A percentile compares a stretch with the other conserved stretches of the same genome.
Evolutionary conservation across 2,113 vertebrate genomes (phyloP).

Genomic region (Megalops atlanticus): DNA sequence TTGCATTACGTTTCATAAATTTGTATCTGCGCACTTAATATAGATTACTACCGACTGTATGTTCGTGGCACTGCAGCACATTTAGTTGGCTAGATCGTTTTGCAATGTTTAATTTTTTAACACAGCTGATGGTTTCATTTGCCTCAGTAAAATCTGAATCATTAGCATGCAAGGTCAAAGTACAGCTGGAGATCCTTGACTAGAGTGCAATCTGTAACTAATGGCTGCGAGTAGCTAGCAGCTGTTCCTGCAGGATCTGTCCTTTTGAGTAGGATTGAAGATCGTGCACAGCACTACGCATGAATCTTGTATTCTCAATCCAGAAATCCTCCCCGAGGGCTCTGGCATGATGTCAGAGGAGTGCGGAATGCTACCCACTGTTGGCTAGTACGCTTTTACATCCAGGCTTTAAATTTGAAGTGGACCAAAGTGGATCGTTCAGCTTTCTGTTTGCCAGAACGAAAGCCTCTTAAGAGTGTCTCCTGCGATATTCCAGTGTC

Average conservation of each 20-base stretch:
- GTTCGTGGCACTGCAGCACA: too few species aligned
- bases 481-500: background rate
- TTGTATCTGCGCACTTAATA: too few species aligned
- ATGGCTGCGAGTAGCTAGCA: background rate
- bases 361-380: background rate
- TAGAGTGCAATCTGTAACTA: background rate
- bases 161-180: background rate
- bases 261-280: background rate
- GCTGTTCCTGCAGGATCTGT: background rate
- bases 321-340: background rate
- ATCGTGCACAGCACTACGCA: too few species aligned
- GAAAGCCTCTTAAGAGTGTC: background rate
- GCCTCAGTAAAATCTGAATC: background rate
- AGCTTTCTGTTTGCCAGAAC: background rate
- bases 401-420: too few species aligned
- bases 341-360: background rate
- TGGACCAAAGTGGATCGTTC: background rate
- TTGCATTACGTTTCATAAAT: too few species aligned
- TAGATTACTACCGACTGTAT: too few species aligned
- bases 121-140: too few species aligned
- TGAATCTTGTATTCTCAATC: too few species aligned
- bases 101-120: too few species aligned
- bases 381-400: background rate
- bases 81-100: too few species aligned
- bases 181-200: background rate